Evolutionary conservation across 35 echinoderm and acorn worm genomes (phyloP).

Genomic region (Apostichopus japonicus): DNA sequence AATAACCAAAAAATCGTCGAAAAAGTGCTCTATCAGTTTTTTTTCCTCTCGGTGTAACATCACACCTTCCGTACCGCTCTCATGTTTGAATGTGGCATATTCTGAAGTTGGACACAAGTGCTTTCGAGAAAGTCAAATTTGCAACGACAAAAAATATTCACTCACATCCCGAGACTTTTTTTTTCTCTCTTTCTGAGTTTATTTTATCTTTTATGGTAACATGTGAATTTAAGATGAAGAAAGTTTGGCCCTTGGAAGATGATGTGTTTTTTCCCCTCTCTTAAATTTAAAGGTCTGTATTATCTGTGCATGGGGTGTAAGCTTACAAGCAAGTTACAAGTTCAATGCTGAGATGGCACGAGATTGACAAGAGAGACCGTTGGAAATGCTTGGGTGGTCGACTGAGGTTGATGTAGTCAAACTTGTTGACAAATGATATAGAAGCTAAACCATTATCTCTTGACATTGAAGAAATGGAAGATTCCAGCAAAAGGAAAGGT

Average conservation of each 20-base stretch:
- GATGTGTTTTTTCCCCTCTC: not conserved
- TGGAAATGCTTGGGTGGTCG: not conserved
- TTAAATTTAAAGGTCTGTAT: not conserved
- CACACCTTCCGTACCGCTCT: not conserved
- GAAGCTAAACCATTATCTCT: not conserved
- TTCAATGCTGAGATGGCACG: not conserved
- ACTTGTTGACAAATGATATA: not conserved
- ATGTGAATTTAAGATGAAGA: not conserved
- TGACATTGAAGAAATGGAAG: not conserved
- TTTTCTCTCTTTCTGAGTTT: not conserved
- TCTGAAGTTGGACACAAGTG: conserved; percentile 6
- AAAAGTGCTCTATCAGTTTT: not conserved
- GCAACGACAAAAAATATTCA: not conserved
- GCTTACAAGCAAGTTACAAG: not conserved
- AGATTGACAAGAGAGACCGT: not conserved
- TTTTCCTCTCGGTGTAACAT: not conserved
- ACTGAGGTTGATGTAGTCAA: conserved; percentile 4
- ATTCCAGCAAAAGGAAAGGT: too few relatives aligned
- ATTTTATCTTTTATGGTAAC: not conserved
- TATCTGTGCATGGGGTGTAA: not conserved
- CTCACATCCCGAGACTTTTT: not conserved
- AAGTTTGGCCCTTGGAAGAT: not conserved
- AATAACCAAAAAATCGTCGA: not conserved
- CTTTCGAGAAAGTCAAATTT: conserved; percentile 5
- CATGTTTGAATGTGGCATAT: conserved; percentile 5